A percentile compares a stretch with the other conserved stretches of the same genome.
phyloP scores from a whole-genome alignment of 2,797 vertebrate species.

The Tympanoctomys barrerae region DNA sequence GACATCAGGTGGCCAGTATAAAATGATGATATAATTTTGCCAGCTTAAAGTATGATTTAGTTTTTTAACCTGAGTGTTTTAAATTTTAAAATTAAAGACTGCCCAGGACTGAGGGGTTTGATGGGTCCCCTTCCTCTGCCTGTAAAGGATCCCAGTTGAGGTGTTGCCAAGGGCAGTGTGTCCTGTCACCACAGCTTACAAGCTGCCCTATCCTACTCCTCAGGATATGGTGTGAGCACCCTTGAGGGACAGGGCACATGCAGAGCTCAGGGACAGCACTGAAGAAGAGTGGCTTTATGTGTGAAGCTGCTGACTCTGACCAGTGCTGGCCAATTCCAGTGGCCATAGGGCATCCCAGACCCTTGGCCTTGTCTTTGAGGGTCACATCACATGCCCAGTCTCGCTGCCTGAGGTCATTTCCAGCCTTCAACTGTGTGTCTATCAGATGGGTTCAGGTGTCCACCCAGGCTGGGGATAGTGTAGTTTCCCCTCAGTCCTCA shows the following conservation, averaged over 20 bases:
- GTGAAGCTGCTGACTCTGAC: neutral
- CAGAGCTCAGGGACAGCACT: neutral
- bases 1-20: neutral
- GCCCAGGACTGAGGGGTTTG: neutral
- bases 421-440: neutral
- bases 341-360: neutral
- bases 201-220: neutral
- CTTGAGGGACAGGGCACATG: neutral
- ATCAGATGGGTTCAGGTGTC: neutral
- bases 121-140: neutral
- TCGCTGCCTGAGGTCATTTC: neutral
- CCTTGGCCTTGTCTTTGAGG: conserved; percentile 51
- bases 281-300: neutral
- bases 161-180: neutral
- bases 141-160: neutral
- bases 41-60: conserved; percentile 15
- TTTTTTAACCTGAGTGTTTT: conserved; percentile 57
- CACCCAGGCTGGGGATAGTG: neutral
- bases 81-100: conserved; percentile 41
- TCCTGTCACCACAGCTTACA: neutral
- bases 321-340: neutral
- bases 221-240: neutral
- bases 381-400: neutral
- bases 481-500: neutral
- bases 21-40: conserved; percentile 61